Evolutionary conservation across 1,140 invertebrate species (phyloP), one percentile per base, ranked within the genome.

Genomic region (Linepithema humile): DNA sequence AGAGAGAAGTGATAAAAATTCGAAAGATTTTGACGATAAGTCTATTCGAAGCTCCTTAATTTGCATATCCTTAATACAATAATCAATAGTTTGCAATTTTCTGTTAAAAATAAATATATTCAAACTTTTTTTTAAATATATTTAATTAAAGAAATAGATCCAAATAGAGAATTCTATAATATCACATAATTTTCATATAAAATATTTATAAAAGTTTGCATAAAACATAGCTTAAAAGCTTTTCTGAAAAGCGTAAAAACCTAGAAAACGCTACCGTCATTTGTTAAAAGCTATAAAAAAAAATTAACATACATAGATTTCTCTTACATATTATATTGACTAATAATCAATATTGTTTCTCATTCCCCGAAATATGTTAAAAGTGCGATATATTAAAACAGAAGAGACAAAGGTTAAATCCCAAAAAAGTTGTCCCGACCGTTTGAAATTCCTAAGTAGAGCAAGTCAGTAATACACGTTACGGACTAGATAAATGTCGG

Each of bases 401-500:
- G 0, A 17, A 15, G 40, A 45, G 40, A 62, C 3, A 50, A 50
- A 48, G 40, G 20, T 48, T 38, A 60, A 23, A 38, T 60, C 9
- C 7, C n/a, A 7, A 64, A 77, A 77, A 29, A 64, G 40, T 48
- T 35, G 59, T 77, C 73, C 20, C 72, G 32, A 57, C 12, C 20
- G 17, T 53, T 45, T 62, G 10, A 48, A 45, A 50, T 50, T 48
- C 17, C 45, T 50, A 38, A 65, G 74, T 53, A 45, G 32, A 23
- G 48, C 70, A 73, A 59, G 72, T 53, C 40, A 64, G 43, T 77
- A 77, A 57, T 73, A 73, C 70, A 26, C 20, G 15, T 57, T 26
- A 77, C 43, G 45, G 40, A 20, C 20, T 50, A 55, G 59, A 65
- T 65, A 77, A 77, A 77, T 65, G 60, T 77, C 74, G 74, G 60